Percentiles rank a stretch among this genome's conserved stretches.
Evolutionary conservation across 2,888 invertebrate species (phyloP).

Genomic region (Matsumyia berberina): DNA sequence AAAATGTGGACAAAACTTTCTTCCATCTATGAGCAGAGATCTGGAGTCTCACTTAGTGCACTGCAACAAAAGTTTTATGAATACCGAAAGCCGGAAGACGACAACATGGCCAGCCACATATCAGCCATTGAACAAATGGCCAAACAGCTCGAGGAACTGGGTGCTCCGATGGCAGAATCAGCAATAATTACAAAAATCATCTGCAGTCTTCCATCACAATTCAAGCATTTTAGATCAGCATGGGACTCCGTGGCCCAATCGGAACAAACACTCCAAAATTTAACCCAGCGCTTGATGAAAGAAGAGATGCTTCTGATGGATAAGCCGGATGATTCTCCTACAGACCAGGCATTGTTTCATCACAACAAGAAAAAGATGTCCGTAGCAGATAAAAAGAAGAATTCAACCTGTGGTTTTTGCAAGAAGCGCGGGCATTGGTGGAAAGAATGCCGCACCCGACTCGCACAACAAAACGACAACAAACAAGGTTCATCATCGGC

Average conservation of each 20-base stretch:
- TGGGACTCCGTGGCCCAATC: not conserved
- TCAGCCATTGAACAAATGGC: slow-evolving; percentile 40
- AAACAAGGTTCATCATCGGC: no score
- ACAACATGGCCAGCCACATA: slow-evolving; percentile 37
- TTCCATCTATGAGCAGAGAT: no score
- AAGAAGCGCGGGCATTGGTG: no score
- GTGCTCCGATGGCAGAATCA: no score
- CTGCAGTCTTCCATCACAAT: slow-evolving; percentile 18
- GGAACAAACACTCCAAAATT: not conserved
- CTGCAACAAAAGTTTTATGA: no score
- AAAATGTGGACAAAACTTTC: no score
- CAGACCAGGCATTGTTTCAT: slow-evolving; percentile 16
- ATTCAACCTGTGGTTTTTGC: no score
- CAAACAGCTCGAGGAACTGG: slow-evolving; percentile 31
- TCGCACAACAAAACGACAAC: no score
- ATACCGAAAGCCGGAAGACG: no score
- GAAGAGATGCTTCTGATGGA: slow-evolving; percentile 26
- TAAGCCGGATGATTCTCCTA: not conserved
- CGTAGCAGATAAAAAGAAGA: no score
- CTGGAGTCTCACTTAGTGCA: no score
- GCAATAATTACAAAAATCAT: slow-evolving; percentile 26
- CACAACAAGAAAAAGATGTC: slow-evolving; percentile 1
- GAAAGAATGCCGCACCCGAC: no score
- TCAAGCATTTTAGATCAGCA: slow-evolving; percentile 1
- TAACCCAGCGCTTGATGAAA: slow-evolving; percentile 25